A percentile compares a stretch with the other conserved stretches of the same genome.
Evolutionary conservation across 2,113 vertebrate species (phyloP).

Genomic region (Nibea albiflora): DNA sequence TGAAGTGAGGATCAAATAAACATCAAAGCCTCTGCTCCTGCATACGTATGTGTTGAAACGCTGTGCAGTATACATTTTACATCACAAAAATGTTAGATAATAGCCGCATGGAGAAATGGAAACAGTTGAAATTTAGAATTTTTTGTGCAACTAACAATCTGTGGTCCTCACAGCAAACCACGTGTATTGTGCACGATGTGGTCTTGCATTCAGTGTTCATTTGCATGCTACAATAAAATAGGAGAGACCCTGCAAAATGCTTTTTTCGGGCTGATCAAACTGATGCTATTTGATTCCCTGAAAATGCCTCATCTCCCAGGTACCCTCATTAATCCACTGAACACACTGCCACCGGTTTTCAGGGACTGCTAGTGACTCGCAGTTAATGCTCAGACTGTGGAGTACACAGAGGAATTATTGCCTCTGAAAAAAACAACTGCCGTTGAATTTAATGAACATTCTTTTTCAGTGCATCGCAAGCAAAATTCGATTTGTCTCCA

Average conservation of each 20-base stretch:
- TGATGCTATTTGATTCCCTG: neutral
- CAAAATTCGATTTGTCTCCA: neutral
- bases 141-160: neutral
- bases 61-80: neutral
- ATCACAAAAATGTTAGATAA: neutral
- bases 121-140: neutral
- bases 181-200: neutral
- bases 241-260: neutral
- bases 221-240: neutral
- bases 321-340: slow-evolving; percentile 8
- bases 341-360: slow-evolving; percentile 2
- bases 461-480: neutral
- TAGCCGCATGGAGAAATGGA: neutral
- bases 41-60: neutral
- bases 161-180: neutral
- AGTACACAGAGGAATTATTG: slow-evolving; percentile 13
- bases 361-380: neutral
- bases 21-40: slow-evolving; percentile 12
- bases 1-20: slow-evolving; percentile 55
- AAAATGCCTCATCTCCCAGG: slow-evolving; percentile 5
- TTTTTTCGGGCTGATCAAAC: slow-evolving; percentile 3
- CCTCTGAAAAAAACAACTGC: neutral
- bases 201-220: neutral
- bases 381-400: neutral
- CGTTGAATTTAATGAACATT: neutral